Conservation (phyloP, 2,113 vertebrate genomes). For the Crotophaga sulcirostris region DNA sequence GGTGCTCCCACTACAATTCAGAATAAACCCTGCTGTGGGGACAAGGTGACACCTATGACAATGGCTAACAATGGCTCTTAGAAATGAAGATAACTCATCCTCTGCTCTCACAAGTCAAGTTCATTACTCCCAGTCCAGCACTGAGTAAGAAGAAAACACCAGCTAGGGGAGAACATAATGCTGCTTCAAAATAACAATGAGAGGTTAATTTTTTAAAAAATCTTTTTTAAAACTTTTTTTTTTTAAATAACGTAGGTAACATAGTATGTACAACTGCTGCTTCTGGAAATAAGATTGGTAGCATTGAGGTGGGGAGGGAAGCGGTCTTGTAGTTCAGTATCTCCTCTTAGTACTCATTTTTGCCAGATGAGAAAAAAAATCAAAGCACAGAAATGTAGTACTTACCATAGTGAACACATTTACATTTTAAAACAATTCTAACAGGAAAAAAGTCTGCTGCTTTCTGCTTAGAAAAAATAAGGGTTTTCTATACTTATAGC, state of each 20-base stretch:
- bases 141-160: not conserved
- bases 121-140: not conserved
- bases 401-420: not conserved
- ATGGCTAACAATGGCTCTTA: rapidly evolving
- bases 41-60: rapidly evolving
- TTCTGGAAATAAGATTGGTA: not conserved
- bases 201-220: not conserved
- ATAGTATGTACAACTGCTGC: not conserved
- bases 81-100: not conserved
- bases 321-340: not conserved
- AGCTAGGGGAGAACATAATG: not conserved
- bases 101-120: not conserved
- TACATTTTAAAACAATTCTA: not conserved
- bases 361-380: not conserved
- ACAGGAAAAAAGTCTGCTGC: not conserved
- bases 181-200: not conserved
- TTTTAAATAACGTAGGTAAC: not conserved
- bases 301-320: not conserved
- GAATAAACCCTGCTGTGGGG: rapidly evolving
- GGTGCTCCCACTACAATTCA: not conserved
- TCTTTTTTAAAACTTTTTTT: not conserved
- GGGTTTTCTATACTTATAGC: not conserved
- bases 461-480: not conserved
- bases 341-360: not conserved
- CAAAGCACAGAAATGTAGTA: not conserved